Evolutionary conservation across 2,888 invertebrate genomes (phyloP).

Genomic region (Philhelius pedissequus): DNA sequence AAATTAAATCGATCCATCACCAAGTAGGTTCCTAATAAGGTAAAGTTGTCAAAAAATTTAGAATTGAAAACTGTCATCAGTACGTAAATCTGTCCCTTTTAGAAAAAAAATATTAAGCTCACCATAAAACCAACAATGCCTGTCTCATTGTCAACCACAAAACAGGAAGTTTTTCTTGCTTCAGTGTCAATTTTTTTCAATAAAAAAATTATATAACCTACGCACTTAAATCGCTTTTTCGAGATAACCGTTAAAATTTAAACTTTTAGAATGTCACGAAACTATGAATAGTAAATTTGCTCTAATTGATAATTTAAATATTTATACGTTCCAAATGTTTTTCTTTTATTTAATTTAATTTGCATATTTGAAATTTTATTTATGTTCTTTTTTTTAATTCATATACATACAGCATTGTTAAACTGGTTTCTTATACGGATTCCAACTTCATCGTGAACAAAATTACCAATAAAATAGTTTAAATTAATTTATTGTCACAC

Average conservation of each 20-base stretch:
- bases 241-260: neutral
- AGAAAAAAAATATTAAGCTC: no score
- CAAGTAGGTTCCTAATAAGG: no score
- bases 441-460: slow-evolving; percentile 12
- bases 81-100: no score
- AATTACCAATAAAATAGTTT: slow-evolving; percentile 46
- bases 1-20: no score
- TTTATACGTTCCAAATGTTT: neutral
- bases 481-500: slow-evolving; percentile 41
- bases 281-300: slow-evolving; percentile 21
- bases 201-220: neutral
- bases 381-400: neutral
- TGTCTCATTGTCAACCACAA: neutral
- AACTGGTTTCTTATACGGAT: slow-evolving; percentile 9
- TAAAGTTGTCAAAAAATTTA: no score
- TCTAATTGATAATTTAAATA: slow-evolving; percentile 60
- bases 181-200: neutral
- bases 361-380: slow-evolving; percentile 39
- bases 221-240: neutral
- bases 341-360: slow-evolving; percentile 11
- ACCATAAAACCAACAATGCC: no score
- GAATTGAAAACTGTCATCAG: no score
- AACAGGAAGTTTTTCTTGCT: neutral
- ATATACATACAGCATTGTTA: neutral
- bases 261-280: slow-evolving; percentile 21